Percentiles rank a stretch among this genome's conserved stretches.
phyloP scores from a whole-genome alignment of 2,797 vertebrate species.

The Kryptolebias ocellatus region DNA sequence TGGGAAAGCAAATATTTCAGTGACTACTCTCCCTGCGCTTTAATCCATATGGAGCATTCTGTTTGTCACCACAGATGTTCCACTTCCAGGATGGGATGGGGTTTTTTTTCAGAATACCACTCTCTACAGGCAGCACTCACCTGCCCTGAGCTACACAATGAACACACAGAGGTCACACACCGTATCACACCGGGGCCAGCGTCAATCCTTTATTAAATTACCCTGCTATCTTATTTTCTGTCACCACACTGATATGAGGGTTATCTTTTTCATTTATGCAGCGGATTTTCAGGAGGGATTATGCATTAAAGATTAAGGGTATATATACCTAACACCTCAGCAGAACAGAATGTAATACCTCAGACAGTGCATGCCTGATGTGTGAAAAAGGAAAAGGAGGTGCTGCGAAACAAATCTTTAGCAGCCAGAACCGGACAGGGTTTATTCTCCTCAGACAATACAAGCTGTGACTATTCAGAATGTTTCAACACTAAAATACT shows the following conservation, averaged over 20 bases:
- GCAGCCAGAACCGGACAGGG: conserved; percentile 68
- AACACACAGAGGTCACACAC: conserved; percentile 72
- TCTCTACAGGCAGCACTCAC: conserved; percentile 56
- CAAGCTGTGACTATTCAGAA: conserved; percentile 75
- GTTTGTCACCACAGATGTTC: conserved; percentile 69
- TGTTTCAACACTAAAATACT: conserved; percentile 78
- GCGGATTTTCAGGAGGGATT: conserved; percentile 74
- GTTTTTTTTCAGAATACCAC: conserved; percentile 51
- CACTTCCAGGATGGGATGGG: conserved; percentile 46
- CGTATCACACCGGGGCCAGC: conserved; percentile 69
- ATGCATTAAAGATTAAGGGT: conserved; percentile 79
- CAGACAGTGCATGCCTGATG: conserved; percentile 62
- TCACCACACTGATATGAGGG: conserved; percentile 70
- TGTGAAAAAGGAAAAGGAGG: conserved; percentile 58
- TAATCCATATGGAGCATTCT: conserved; percentile 76
- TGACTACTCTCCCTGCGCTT: conserved; percentile 65
- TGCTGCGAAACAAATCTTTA: conserved; percentile 75
- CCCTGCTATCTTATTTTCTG: conserved; percentile 78
- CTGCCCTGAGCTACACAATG: conserved; percentile 60
- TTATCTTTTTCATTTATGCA: conserved; percentile 78
- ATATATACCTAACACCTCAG: conserved; percentile 67
- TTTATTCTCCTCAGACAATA: conserved; percentile 79
- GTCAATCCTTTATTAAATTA: conserved; percentile 81
- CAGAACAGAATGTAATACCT: conserved; percentile 73
- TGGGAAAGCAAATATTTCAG: conserved; percentile 82